Evolutionary conservation across 1,140 invertebrate genomes (phyloP).

Genomic region (Popillia japonica): DNA sequence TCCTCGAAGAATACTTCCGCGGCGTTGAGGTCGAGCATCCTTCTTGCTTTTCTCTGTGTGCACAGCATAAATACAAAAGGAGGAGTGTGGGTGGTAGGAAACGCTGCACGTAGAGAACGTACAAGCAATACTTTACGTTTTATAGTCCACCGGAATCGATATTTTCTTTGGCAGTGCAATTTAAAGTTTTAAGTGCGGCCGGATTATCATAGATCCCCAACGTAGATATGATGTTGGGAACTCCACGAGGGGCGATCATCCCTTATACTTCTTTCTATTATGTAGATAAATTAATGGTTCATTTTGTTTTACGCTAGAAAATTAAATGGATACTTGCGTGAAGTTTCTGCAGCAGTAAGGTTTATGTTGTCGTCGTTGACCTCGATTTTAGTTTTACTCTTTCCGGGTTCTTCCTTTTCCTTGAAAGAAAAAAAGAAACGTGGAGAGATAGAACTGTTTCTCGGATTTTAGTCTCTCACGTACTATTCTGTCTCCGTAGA

Average conservation of each 20-base stretch:
- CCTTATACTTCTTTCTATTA: background rate
- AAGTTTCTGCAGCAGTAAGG: background rate
- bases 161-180: slow-evolving; percentile 42
- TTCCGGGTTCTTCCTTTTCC: background rate
- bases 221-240: slow-evolving; percentile 37
- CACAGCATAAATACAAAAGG: too few species aligned
- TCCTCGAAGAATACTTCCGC: too few species aligned
- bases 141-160: slow-evolving; percentile 29
- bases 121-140: too few species aligned
- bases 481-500: background rate
- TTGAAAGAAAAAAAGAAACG: background rate
- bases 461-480: background rate
- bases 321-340: slow-evolving; percentile 1
- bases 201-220: slow-evolving; percentile 43
- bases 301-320: slow-evolving; percentile 10
- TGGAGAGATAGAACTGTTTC: background rate
- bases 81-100: too few species aligned
- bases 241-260: background rate
- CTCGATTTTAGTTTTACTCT: too few species aligned
- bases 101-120: too few species aligned
- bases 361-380: too few species aligned
- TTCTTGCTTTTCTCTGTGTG: too few species aligned
- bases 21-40: too few species aligned
- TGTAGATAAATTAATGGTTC: slow-evolving; percentile 21
- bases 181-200: slow-evolving; percentile 42